Conservation (phyloP, 2,113 vertebrate species). For the Bubo blakistoni region DNA sequence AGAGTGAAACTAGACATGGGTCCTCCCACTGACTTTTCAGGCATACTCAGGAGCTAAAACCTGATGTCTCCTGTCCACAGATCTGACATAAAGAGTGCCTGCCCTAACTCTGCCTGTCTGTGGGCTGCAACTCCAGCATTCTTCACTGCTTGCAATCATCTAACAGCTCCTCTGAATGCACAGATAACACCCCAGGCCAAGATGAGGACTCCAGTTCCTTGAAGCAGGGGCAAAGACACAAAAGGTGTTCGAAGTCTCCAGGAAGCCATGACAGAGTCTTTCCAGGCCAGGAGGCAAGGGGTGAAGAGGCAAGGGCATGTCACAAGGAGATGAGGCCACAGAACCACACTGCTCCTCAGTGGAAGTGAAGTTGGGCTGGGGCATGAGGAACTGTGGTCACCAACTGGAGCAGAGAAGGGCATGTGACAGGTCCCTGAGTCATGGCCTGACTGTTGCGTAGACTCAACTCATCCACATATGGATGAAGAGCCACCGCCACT, state of each 20-base stretch:
- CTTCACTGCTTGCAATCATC: background rate
- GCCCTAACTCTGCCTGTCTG: background rate
- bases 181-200: accelerated
- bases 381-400: background rate
- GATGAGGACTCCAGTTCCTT: background rate
- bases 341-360: background rate
- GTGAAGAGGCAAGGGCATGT: background rate
- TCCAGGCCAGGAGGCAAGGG: background rate
- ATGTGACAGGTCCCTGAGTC: background rate
- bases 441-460: accelerated
- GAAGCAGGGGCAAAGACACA: accelerated
- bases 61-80: background rate
- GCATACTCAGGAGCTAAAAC: background rate
- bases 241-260: background rate
- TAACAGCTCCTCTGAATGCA: background rate
- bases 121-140: background rate
- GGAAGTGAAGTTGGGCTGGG: background rate
- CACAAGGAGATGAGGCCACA: background rate
- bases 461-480: background rate
- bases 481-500: background rate
- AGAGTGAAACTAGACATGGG: background rate
- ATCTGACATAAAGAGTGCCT: background rate
- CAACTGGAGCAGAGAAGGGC: background rate
- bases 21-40: background rate
- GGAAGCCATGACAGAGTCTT: background rate